Base-by-base conservation (phyloP, 2,797 vertebrate genomes). In the Mormyrops attenuatus region DNA sequence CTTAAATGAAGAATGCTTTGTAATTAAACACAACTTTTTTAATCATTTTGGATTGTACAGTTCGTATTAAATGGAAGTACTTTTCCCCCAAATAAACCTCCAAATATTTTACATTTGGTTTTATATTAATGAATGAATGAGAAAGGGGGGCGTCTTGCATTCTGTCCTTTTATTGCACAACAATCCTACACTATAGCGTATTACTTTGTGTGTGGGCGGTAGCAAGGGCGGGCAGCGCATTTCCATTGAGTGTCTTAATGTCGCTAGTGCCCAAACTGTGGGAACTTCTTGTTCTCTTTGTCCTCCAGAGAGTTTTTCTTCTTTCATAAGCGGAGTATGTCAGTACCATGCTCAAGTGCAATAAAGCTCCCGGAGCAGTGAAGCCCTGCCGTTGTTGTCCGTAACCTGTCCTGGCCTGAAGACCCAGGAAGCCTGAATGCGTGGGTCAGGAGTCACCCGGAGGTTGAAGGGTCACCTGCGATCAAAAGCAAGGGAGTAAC, bases 361-460 rank as follows among this genome's bases (percentile, higher is more conserved):
- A 92, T 95, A 92, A 94, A 94, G 44, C 88, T 90, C 30, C 69
- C 89, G 88, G 93, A 91, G 69, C 57, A 94, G 94, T 94, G 90
- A 86, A 50, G 89, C 93, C 92, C 89, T 89, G 88, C 93, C 90
- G 92, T 93, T 93, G 93, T 94, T 94, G 95, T 94, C 91, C 93
- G 92, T 91, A 91, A 88, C 91, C 90, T 66, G 87, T 80, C 34
- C 30, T 41, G 44, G 50, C 73, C 89, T 85, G 92, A 90, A 90
- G 44, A 93, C 90, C 91, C 90, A 87, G 91, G 90, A 91, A 90
- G 82, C 91, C 63, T 95, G 94, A 95, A 96, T 95, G 92, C 93
- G 34, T 69, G 92, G 95, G 96, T 96, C 96, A 96, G 93, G 95
- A 95, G 95, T 95, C 95, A 95, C n/a, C 20, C 89, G 93, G 92